A percentile compares a stretch with the other conserved stretches of the same genome.
Evolutionary conservation across 2,797 vertebrate species (phyloP).

Genomic region (Danio kyathit): DNA sequence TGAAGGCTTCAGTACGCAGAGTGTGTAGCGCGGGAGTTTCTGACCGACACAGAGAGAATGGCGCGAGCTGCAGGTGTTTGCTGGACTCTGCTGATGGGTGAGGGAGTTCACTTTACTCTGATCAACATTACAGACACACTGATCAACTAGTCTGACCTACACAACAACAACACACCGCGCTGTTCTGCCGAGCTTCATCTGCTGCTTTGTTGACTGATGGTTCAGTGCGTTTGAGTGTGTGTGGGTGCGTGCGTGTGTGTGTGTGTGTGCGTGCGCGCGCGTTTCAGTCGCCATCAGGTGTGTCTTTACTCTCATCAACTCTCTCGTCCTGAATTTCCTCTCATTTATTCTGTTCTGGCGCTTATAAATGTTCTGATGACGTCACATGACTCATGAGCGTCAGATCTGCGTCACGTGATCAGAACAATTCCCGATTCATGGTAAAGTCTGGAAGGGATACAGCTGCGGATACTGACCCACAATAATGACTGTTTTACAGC

Average conservation of each 20-base stretch:
- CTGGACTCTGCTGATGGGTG: slow-evolving; percentile 5
- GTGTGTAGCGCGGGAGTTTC: not conserved
- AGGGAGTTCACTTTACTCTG: not conserved
- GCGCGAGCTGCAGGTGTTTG: slow-evolving; percentile 1
- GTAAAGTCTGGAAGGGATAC: too few relatives aligned
- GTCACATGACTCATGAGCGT: not conserved
- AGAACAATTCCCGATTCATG: not conserved
- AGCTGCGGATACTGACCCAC: too few relatives aligned
- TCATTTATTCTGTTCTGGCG: not conserved
- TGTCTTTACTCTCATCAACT: too few relatives aligned
- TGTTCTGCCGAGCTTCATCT: too few relatives aligned
- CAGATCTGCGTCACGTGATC: slow-evolving; percentile 5
- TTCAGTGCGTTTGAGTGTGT: too few relatives aligned
- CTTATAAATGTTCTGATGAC: not conserved
- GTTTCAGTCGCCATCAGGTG: too few relatives aligned
- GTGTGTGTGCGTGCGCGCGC: too few relatives aligned
- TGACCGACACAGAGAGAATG: not conserved
- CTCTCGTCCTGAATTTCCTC: not conserved
- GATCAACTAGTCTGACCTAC: not conserved
- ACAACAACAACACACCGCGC: too few relatives aligned
- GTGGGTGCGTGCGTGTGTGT: too few relatives aligned
- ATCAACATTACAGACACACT: too few relatives aligned
- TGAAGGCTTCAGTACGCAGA: not conserved
- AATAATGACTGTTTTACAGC: too few relatives aligned
- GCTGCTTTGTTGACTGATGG: too few relatives aligned